Conservation (phyloP, 92 coral and sea anemone genomes). For the Epizoanthus scotinus region DNA sequence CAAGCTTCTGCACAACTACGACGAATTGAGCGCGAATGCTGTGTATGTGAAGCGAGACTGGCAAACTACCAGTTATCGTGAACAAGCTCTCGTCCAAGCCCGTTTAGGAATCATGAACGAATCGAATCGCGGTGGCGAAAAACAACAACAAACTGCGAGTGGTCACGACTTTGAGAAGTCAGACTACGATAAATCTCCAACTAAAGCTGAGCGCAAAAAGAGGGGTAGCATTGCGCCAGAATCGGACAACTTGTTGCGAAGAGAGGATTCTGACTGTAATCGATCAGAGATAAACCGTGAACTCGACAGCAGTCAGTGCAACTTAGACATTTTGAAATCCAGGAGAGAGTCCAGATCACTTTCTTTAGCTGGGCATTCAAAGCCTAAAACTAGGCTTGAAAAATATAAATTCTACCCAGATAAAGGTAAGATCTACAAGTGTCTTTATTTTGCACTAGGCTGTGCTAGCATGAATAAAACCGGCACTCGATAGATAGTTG, state of each 20-base stretch:
- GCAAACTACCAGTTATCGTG: conserved; percentile 93
- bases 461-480: neutral
- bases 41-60: conserved; percentile 89
- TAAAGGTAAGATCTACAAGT: conserved; percentile 47
- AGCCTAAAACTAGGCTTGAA: conserved; percentile 87
- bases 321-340: conserved; percentile 16
- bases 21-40: conserved; percentile 75
- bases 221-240: conserved; percentile 16
- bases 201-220: conserved; percentile 1
- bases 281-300: neutral
- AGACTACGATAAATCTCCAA: conserved; percentile 18
- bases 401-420: conserved; percentile 77
- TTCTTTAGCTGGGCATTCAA: conserved; percentile 12
- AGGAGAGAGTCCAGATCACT: conserved; percentile 42
- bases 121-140: conserved; percentile 46
- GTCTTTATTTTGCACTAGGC: no score
- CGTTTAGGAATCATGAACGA: conserved; percentile 67
- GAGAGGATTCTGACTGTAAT: conserved; percentile 4
- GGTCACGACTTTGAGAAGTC: conserved; percentile 17
- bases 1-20: conserved; percentile 79
- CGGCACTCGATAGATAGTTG: no score
- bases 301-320: conserved; percentile 5
- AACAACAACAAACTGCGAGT: conserved; percentile 17
- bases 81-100: conserved; percentile 79
- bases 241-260: neutral